Conservation (phyloP, 2,888 invertebrate genomes). For the Caenorhabditis parvicauda region DNA sequence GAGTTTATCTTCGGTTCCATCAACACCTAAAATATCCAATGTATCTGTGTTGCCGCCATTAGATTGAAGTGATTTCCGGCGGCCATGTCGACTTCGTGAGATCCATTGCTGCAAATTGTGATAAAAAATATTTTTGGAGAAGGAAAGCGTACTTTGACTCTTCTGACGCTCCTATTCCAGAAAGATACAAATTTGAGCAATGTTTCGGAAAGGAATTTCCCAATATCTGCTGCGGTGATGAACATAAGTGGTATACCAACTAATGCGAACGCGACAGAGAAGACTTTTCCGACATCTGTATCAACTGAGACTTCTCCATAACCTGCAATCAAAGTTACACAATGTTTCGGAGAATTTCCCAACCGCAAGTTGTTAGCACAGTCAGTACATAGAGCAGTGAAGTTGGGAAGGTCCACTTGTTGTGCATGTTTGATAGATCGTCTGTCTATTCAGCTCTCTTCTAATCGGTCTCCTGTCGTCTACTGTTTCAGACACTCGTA, state of each 20-base stretch:
- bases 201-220: slow-evolving; percentile 63
- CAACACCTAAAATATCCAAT: slow-evolving; percentile 51
- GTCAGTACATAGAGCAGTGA: slow-evolving; percentile 62
- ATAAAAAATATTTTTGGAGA: neutral
- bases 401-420: slow-evolving; percentile 63
- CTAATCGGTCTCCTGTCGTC: slow-evolving; percentile 59
- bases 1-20: slow-evolving; percentile 58
- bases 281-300: slow-evolving; percentile 61
- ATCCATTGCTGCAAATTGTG: slow-evolving; percentile 41
- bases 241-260: slow-evolving; percentile 63
- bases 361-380: slow-evolving; percentile 63
- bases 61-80: slow-evolving; percentile 58
- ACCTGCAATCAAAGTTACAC: slow-evolving; percentile 47
- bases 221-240: slow-evolving; percentile 63
- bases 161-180: slow-evolving; percentile 52
- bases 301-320: slow-evolving; percentile 63
- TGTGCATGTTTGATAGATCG: slow-evolving; percentile 56
- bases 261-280: slow-evolving; percentile 61
- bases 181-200: slow-evolving; percentile 58
- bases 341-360: too few species aligned
- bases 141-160: slow-evolving; percentile 43
- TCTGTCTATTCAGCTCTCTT: slow-evolving; percentile 50
- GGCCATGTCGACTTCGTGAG: slow-evolving; percentile 45
- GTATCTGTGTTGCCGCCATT: slow-evolving; percentile 51
- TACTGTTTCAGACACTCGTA: slow-evolving; percentile 51